Base-by-base conservation (phyloP, 2,888 invertebrate species). In the Cheilosia impressa region DNA sequence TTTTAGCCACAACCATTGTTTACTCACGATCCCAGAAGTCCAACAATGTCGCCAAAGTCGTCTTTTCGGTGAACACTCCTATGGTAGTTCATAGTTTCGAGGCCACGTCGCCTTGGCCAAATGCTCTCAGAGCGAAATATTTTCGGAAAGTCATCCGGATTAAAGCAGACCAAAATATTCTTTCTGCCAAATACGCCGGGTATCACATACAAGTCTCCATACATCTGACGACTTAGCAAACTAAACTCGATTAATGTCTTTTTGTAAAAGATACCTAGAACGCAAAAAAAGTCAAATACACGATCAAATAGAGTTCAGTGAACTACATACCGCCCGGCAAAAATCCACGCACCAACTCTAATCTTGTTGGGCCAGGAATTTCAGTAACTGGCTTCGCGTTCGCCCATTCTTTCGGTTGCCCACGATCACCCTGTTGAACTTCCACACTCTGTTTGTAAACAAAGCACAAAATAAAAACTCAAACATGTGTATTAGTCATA, bases 121-220 rank as follows among this genome's bases (percentile, higher is more conserved):
- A 88, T 79, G 3, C 93, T 93, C 88, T 93, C 93, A 6, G 91
- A 90, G 31, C 93, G 91, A 88, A 91, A 92, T 52, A 93, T 88
- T 89, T 91, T 91, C 87, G 93, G 92, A 50, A 93, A 92, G 88
- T 93, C 93, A 15, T 93, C 92, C 1, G 93, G 93, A 88, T 93
- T 91, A 87, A 93, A 94, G 4, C 92, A 85, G 9, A 93, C 88
- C 1, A 94, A 90, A 13, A 93, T 87, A 47, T 89, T 87, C 0
- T 87, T 73, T 75, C 89, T 88, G 1, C 91, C 90, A 24, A 90
- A 89, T 2, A 93, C 63, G 5, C 92, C 92, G 4, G 91, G 92
- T 15, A 93, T 77, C 62, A 90, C 88, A 9, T 91, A 91, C 2
- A 93, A 89, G 31, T 92, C 24, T 10, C 52, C 52, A 52, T 24